Percentiles rank a stretch among this genome's conserved stretches.
These are phyloP conservation scores for Heliconius congener DNA, from an alignment of 1,140 invertebrate genomes.

Conservation along the genomic window DNA sequence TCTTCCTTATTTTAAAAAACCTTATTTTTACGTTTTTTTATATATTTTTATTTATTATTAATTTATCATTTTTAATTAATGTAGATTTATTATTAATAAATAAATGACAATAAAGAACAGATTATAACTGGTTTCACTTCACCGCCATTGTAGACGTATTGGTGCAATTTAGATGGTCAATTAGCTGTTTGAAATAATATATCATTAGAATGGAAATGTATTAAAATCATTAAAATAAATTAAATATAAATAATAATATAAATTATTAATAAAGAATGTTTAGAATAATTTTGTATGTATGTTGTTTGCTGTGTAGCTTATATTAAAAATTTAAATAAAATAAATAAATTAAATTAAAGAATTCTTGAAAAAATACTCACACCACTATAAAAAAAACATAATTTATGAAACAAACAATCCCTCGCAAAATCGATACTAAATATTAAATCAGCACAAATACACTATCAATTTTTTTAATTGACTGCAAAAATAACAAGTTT, in stretches of 20 bases:
- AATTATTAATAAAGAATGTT: not conserved
- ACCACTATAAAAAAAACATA: not conserved
- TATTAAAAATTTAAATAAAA: not conserved
- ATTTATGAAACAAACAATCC: not conserved
- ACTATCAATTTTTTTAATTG: no score
- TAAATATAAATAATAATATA: not conserved
- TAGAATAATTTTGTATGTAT: not conserved
- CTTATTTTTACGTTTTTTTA: no score
- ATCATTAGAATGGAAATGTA: not conserved
- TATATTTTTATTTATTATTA: no score
- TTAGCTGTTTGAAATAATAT: conserved; percentile 3
- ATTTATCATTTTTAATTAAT: no score
- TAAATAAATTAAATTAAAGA: not conserved
- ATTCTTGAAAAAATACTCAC: not conserved
- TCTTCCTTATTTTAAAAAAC: no score
- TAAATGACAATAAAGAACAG: conserved; percentile 49
- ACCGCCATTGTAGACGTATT: conserved; percentile 33
- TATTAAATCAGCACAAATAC: no score
- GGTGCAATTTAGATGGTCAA: conserved; percentile 30
- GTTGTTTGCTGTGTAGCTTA: conserved; percentile 1
- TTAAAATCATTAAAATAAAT: not conserved
- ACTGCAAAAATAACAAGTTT: no score
- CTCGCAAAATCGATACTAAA: no score
- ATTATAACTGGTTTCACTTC: conserved; percentile 39
- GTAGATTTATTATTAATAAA: no score